Percentiles rank a stretch among this genome's conserved stretches.
Conservation (phyloP, 2,797 vertebrate species). For the Brachyrhaphis roseni region DNA sequence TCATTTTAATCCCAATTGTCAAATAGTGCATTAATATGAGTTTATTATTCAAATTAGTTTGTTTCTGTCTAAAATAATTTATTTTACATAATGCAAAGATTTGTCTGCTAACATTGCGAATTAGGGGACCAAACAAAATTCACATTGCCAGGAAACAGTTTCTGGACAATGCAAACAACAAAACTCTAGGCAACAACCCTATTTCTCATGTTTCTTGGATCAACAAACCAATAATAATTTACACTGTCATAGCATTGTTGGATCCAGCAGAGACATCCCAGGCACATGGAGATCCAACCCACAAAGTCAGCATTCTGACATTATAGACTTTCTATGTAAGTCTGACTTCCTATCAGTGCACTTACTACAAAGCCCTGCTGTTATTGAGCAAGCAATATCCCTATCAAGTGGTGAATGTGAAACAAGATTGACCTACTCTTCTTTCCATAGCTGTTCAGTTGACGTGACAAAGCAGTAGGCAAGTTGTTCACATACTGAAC, state of each 20-base stretch:
- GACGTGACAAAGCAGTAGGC: not conserved
- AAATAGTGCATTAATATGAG: too few species aligned
- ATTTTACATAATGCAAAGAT: not conserved
- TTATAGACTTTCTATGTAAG: not conserved
- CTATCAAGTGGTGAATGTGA: not conserved
- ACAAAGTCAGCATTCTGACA: not conserved
- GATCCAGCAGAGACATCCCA: not conserved
- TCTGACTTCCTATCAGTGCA: not conserved
- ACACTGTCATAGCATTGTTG: not conserved
- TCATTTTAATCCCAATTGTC: too few species aligned
- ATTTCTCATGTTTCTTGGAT: not conserved
- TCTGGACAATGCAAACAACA: not conserved
- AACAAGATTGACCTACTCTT: not conserved
- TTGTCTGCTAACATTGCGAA: not conserved
- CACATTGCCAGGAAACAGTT: not conserved
- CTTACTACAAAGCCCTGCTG: not conserved
- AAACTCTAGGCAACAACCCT: not conserved
- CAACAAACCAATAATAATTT: not conserved
- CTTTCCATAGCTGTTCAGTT: not conserved
- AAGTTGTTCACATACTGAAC: not conserved
- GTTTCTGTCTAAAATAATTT: too few species aligned
- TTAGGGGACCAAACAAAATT: not conserved
- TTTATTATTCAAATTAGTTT: too few species aligned
- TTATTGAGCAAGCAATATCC: not conserved
- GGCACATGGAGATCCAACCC: not conserved